Percentiles rank a stretch among this genome's conserved stretches.
Conservation (phyloP, 2,797 vertebrate genomes). For the Anniella stebbinsi region DNA sequence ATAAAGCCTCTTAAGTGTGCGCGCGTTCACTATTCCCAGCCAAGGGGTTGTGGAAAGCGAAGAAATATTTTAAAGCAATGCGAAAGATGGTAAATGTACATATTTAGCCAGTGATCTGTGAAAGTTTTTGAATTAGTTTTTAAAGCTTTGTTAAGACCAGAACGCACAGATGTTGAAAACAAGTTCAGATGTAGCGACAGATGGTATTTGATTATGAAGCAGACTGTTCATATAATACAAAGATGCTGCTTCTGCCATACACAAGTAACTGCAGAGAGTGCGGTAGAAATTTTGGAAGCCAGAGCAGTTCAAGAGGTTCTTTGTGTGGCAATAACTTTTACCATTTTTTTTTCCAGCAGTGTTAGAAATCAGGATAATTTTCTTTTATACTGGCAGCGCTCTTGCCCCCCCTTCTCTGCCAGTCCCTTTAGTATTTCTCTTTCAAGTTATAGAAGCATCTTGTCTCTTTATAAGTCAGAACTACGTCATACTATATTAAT, state of each 20-base stretch:
- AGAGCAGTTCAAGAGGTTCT: slow-evolving; percentile 85
- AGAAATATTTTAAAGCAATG: slow-evolving; percentile 85
- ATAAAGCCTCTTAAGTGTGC: slow-evolving; percentile 79
- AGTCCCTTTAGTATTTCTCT: slow-evolving; percentile 40
- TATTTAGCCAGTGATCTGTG: slow-evolving; percentile 93
- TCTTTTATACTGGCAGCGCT: slow-evolving; percentile 67
- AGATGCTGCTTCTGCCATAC: slow-evolving; percentile 98
- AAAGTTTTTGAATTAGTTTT: slow-evolving; percentile 98
- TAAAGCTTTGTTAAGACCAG: slow-evolving; percentile 99
- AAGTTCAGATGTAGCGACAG: slow-evolving; percentile 99
- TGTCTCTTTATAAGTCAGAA: slow-evolving; percentile 56
- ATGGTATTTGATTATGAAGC: slow-evolving; percentile 99
- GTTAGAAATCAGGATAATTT: slow-evolving; percentile 79
- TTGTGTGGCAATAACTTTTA: slow-evolving; percentile 84
- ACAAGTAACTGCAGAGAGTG: slow-evolving; percentile 93
- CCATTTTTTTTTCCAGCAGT: slow-evolving; percentile 80
- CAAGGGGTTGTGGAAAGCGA: slow-evolving; percentile 83
- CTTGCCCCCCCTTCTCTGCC: neutral
- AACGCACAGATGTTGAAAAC: slow-evolving; percentile 96
- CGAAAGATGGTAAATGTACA: slow-evolving; percentile 87
- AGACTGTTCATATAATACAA: slow-evolving; percentile 99
- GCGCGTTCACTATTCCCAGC: slow-evolving; percentile 79
- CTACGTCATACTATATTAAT: slow-evolving; percentile 49
- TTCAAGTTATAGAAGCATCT: slow-evolving; percentile 31
- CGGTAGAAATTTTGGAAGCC: slow-evolving; percentile 86